A percentile compares a stretch with the other conserved stretches of the same genome.
phyloP scores from a whole-genome alignment of 37 sponge, comb jelly and placozoan species.

The Aplysina aerophoba region DNA sequence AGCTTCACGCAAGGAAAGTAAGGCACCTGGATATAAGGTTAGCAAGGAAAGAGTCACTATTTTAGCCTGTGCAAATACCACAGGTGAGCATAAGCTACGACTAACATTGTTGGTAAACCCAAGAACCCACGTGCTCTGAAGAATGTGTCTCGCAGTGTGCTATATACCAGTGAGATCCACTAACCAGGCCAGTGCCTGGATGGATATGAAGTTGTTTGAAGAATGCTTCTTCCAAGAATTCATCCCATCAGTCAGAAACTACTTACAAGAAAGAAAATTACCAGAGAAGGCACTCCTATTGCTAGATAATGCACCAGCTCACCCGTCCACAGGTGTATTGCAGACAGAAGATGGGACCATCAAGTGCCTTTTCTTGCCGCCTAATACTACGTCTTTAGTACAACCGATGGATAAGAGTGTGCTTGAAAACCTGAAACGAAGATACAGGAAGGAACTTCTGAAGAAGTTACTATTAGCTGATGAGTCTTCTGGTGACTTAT shows the following conservation, averaged over 20 bases:
- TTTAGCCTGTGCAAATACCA: conserved; percentile 63
- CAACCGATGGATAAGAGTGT: conserved; percentile 89
- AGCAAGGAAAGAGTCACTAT: conserved; percentile 69
- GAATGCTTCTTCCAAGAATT: conserved; percentile 73
- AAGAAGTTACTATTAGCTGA: conserved; percentile 58
- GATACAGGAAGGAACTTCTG: conserved; percentile 62
- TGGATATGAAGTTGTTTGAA: conserved; percentile 35
- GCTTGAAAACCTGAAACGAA: conserved; percentile 46
- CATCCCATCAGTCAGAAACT: conserved; percentile 44
- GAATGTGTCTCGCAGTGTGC: conserved; percentile 21
- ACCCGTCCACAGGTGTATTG: conserved; percentile 51
- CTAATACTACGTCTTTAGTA: conserved; percentile 70
- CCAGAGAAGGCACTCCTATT: conserved; percentile 52
- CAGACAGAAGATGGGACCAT: conserved; percentile 51
- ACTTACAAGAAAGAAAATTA: conserved; percentile 25
- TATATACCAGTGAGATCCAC: conserved; percentile 61
- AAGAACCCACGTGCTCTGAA: conserved; percentile 62
- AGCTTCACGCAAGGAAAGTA: conserved; percentile 58
- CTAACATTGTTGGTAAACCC: conserved; percentile 69
- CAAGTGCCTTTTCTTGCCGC: conserved; percentile 62
- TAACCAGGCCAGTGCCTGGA: conserved; percentile 77
- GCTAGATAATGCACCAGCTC: conserved; percentile 72
- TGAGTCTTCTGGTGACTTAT: conserved; percentile 35
- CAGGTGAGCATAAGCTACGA: conserved; percentile 64
- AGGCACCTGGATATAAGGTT: conserved; percentile 62